Conservation (phyloP, 2,113 vertebrate species). For the Paratilapia polleni region DNA sequence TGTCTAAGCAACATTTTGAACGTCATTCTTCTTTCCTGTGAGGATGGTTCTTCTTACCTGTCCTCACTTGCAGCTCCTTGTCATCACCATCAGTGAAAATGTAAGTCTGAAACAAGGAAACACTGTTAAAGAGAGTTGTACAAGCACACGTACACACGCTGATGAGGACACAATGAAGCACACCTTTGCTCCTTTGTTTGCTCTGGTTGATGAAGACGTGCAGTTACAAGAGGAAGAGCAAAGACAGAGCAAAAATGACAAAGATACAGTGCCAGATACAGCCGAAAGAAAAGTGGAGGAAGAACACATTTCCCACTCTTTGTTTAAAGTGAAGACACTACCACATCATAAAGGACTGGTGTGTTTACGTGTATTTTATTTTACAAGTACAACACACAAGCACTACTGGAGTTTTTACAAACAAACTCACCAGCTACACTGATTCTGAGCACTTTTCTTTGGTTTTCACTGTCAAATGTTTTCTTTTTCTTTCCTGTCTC, state of each 20-base stretch:
- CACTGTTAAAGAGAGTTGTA: not conserved
- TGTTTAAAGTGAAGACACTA: too few relatives aligned
- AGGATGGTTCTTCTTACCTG: conserved; percentile 75
- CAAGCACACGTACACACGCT: not conserved
- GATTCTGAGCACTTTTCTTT: not conserved
- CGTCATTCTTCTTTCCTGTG: not conserved
- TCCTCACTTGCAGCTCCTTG: conserved; percentile 83
- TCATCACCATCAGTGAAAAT: conserved; percentile 97
- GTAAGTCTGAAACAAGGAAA: conserved; percentile 84
- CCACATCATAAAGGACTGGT: too few relatives aligned
- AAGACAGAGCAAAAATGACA: not conserved
- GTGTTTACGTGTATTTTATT: too few relatives aligned
- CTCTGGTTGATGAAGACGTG: accelerated
- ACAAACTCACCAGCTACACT: not conserved
- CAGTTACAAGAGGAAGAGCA: not conserved
- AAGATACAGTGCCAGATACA: too few relatives aligned
- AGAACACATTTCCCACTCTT: too few relatives aligned
- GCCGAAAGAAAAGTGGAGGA: not conserved
- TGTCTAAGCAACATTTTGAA: not conserved
- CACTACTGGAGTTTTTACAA: too few relatives aligned
- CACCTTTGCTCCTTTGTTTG: not conserved
- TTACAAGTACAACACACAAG: too few relatives aligned
- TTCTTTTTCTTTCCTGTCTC: accelerated
- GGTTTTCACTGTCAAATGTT: too few relatives aligned
- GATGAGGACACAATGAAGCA: not conserved